Evolutionary conservation across 2,888 invertebrate genomes (phyloP).

Genomic region (Coleophora deauratella): DNA sequence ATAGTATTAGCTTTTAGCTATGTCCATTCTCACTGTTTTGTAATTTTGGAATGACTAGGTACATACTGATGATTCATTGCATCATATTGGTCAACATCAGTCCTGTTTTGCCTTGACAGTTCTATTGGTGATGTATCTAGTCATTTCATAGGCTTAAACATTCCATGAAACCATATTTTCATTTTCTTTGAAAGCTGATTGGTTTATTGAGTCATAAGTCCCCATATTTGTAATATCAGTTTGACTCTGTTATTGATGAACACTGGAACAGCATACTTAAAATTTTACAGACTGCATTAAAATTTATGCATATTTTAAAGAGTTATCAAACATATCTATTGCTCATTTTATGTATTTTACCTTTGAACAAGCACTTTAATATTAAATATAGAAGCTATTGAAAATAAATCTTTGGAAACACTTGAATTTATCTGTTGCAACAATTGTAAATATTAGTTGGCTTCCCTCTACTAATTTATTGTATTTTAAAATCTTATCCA

Average conservation of each 20-base stretch:
- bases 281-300: no score
- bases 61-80: slow-evolving; percentile 32
- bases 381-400: neutral
- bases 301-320: no score
- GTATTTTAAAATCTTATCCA: slow-evolving; percentile 53
- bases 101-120: neutral
- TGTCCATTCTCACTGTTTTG: slow-evolving; percentile 41
- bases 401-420: neutral
- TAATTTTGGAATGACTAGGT: slow-evolving; percentile 48
- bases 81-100: neutral
- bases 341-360: no score
- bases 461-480: slow-evolving; percentile 61
- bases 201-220: slow-evolving; percentile 27
- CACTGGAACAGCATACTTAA: no score
- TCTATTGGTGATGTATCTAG: slow-evolving; percentile 44
- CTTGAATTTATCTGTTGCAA: neutral
- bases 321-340: no score
- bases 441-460: slow-evolving; percentile 64
- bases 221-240: neutral
- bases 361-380: no score
- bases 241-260: no score
- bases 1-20: slow-evolving; percentile 43
- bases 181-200: slow-evolving; percentile 52
- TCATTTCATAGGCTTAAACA: slow-evolving; percentile 63
- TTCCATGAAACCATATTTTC: slow-evolving; percentile 59